Percentiles rank a stretch among this genome's conserved stretches.
Conservation (phyloP, 2,797 vertebrate species). For the Borostomias antarcticus region DNA sequence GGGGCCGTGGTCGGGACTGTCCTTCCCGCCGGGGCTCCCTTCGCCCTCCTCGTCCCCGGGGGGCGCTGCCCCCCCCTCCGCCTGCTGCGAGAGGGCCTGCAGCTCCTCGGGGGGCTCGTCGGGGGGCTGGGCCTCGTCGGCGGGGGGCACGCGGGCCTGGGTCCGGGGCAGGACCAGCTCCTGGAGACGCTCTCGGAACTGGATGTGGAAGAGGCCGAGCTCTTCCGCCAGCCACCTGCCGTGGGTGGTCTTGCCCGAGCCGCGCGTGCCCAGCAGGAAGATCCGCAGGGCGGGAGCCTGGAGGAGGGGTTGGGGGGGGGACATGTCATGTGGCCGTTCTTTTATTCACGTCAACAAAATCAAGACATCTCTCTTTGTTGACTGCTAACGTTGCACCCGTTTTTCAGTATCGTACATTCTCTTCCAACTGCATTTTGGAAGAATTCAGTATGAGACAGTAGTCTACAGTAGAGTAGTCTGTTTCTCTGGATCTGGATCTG, state of each 20-base stretch:
- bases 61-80: constrained; percentile 4
- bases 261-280: constrained; percentile 82
- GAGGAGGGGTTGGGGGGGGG: not conserved
- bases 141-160: constrained; percentile 67
- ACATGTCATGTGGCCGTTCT: not conserved
- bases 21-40: constrained; percentile 24
- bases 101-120: constrained; percentile 60
- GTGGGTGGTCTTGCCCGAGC: constrained; percentile 86
- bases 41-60: constrained; percentile 25
- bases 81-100: constrained; percentile 49
- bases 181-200: constrained; percentile 91
- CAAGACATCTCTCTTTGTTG: too few species aligned
- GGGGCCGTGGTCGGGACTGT: constrained; percentile 1
- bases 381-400: too few species aligned
- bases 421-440: too few species aligned
- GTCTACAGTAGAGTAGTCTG: too few species aligned
- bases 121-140: constrained; percentile 74
- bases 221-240: constrained; percentile 82
- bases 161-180: constrained; percentile 86
- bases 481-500: too few species aligned
- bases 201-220: constrained; percentile 90
- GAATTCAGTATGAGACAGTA: too few species aligned
- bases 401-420: too few species aligned
- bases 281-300: constrained; percentile 89
- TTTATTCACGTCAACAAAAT: not conserved